Conservation (phyloP, 1,140 invertebrate genomes). For the Chrysopa pallens region DNA sequence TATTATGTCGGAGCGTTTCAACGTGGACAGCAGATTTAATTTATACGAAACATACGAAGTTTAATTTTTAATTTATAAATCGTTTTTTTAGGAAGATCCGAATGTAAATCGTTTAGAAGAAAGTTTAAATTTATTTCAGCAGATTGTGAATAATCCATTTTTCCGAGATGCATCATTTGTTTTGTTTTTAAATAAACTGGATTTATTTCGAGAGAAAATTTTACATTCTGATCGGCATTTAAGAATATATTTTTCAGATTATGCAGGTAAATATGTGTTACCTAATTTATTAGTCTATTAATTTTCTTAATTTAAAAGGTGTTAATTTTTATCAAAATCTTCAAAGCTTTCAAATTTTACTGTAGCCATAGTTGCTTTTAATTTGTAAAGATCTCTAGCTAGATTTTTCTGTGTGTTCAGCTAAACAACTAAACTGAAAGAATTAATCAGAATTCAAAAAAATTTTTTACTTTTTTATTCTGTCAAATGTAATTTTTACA, state of each 20-base stretch:
- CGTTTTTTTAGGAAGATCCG: slow-evolving; percentile 41
- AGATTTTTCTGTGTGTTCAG: too few relatives aligned
- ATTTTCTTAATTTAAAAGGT: not conserved
- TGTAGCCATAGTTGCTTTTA: not conserved
- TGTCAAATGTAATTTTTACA: too few relatives aligned
- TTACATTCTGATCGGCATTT: slow-evolving; percentile 39
- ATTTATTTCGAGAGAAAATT: slow-evolving; percentile 47
- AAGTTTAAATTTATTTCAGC: slow-evolving; percentile 39
- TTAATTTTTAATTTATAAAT: too few relatives aligned
- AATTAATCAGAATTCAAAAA: too few relatives aligned
- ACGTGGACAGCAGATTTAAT: too few relatives aligned
- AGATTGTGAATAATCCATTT: slow-evolving; percentile 46
- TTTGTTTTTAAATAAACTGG: slow-evolving; percentile 52
- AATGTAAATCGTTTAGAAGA: slow-evolving; percentile 44
- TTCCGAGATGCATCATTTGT: slow-evolving; percentile 43
- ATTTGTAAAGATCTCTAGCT: too few relatives aligned
- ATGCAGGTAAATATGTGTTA: slow-evolving; percentile 27
- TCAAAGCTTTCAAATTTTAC: not conserved
- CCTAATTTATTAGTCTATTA: not conserved
- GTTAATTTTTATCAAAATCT: too few relatives aligned
- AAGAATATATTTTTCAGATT: slow-evolving; percentile 37
- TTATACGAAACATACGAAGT: too few relatives aligned
- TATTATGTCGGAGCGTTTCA: too few relatives aligned
- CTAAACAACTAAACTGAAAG: too few relatives aligned
- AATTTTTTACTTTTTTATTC: too few relatives aligned